A percentile compares a stretch with the other conserved stretches of the same genome.
Conservation (phyloP, 2,113 vertebrate species). For the Melanocharis versteri region DNA sequence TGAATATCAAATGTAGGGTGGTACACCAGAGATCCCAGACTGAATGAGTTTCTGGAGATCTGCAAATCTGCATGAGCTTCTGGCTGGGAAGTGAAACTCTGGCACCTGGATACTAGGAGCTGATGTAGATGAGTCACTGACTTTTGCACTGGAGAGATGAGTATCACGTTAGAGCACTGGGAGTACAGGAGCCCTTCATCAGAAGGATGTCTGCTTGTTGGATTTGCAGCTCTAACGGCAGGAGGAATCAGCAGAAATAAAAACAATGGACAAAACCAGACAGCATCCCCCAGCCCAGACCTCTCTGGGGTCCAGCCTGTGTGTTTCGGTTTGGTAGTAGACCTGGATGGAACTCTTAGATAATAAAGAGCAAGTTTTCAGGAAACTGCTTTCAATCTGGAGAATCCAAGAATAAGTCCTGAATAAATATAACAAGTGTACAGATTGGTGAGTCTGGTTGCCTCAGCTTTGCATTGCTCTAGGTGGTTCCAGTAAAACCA, state of each 20-base stretch:
- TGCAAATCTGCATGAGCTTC: not conserved
- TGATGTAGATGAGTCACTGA: not conserved
- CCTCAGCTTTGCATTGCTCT: not conserved
- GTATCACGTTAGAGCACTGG: not conserved
- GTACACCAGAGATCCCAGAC: not conserved
- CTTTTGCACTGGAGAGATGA: not conserved
- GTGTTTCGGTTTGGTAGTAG: not conserved
- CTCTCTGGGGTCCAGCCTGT: not conserved
- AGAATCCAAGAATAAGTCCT: constrained; percentile 11
- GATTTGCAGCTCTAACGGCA: not conserved
- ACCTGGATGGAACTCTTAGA: not conserved
- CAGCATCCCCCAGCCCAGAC: not conserved
- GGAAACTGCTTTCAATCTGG: not conserved
- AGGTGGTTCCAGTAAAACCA: constrained; percentile 1
- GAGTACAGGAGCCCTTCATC: not conserved
- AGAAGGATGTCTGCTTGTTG: not conserved
- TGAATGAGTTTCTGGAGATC: not conserved
- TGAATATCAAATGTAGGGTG: constrained; percentile 34
- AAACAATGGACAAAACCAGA: not conserved
- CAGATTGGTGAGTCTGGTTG: not conserved
- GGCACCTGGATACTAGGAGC: not conserved
- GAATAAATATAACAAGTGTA: not conserved
- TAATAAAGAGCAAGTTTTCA: not conserved
- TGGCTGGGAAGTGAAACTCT: constrained; percentile 2
- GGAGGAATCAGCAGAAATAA: not conserved